phyloP scores from a whole-genome alignment of 2,888 invertebrate genomes.

The Thecocarcelia acutangulata region DNA sequence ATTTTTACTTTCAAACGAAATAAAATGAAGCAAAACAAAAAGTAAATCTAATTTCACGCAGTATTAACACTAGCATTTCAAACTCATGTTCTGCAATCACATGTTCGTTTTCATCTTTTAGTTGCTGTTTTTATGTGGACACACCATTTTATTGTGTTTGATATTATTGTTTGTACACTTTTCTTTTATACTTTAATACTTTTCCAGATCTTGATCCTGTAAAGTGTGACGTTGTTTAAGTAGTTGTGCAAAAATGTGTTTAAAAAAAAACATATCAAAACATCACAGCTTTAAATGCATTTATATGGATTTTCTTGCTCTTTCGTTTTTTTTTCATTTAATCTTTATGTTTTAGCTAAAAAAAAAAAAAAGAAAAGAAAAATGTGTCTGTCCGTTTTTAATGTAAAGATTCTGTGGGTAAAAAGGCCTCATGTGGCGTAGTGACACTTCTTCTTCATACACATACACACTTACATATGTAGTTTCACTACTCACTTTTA shows the following conservation, averaged over 20 bases:
- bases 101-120: background rate
- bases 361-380: too few relatives aligned
- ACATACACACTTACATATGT: too few relatives aligned
- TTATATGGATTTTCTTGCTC: conserved; percentile 46
- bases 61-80: conserved; percentile 77
- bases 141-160: conserved; percentile 33
- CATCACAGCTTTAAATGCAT: conserved; percentile 23
- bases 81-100: background rate
- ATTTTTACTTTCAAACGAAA: conserved; percentile 63
- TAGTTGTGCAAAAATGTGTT: conserved; percentile 21
- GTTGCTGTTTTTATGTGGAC: conserved; percentile 36
- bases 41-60: conserved; percentile 81
- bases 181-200: conserved; percentile 33
- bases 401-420: conserved; percentile 11
- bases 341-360: conserved; percentile 34
- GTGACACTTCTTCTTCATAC: conserved; percentile 53
- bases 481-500: background rate
- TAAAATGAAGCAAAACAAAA: conserved; percentile 42
- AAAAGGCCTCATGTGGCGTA: conserved; percentile 60
- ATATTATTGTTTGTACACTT: conserved; percentile 45
- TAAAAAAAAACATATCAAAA: conserved; percentile 41
- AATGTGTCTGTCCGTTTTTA: conserved; percentile 21
- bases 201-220: conserved; percentile 67
- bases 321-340: conserved; percentile 23
- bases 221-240: conserved; percentile 69